Conservation (phyloP, 2,113 vertebrate species). For the Nannospalax galili region DNA sequence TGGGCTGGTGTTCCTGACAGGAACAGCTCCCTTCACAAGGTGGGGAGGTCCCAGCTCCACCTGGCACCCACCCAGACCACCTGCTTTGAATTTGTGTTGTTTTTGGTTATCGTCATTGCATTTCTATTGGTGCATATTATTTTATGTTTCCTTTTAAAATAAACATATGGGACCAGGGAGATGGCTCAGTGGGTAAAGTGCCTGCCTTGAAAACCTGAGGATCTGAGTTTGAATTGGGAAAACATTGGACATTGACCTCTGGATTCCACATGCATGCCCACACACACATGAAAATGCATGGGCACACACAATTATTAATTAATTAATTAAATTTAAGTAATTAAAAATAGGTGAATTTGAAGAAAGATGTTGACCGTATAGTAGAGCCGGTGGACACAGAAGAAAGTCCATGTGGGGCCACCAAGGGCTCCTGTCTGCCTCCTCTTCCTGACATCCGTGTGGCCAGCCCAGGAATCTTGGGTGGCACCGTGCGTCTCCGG, state of each 20-base stretch:
- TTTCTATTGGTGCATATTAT: not conserved
- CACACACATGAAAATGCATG: not conserved
- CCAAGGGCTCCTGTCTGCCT: not conserved
- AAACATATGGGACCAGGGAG: not conserved
- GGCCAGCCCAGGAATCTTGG: not conserved
- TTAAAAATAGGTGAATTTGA: not conserved
- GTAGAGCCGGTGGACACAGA: not conserved
- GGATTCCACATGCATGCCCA: no score
- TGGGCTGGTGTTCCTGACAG: not conserved
- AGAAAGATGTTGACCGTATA: not conserved
- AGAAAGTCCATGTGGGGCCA: not conserved
- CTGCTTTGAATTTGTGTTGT: not conserved
- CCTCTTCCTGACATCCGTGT: not conserved
- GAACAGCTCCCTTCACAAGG: fast-evolving
- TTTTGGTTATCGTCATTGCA: not conserved
- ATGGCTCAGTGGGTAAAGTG: not conserved
- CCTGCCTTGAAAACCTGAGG: not conserved
- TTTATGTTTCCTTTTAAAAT: not conserved
- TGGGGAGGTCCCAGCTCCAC: not conserved
- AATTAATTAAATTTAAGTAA: no score
- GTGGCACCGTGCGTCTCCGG: not conserved
- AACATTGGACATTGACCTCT: no score
- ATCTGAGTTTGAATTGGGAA: no score
- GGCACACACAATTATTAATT: no score
- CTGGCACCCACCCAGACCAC: not conserved